Evolutionary conservation across 2,888 invertebrate species (phyloP).

Genomic region (Biston stratarius): DNA sequence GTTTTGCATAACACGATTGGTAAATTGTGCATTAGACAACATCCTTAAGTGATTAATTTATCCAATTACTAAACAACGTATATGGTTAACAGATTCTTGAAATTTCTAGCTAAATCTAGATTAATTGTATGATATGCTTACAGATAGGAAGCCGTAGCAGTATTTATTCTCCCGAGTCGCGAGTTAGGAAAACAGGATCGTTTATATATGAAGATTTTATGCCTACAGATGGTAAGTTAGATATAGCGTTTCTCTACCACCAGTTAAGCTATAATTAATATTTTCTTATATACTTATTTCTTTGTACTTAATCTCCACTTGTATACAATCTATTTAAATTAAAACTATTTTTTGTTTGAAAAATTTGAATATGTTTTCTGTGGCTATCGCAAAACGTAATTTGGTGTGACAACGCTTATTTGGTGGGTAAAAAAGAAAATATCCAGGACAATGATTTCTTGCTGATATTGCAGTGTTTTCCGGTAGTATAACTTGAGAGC

Average conservation of each 20-base stretch:
- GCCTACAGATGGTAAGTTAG: conserved; percentile 97
- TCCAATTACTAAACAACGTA: conserved; percentile 14
- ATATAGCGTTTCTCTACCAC: neutral
- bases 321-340: no score
- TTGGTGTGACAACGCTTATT: no score
- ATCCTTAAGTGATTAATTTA: conserved; percentile 15
- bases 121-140: conserved; percentile 36
- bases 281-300: neutral
- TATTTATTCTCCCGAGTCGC: conserved; percentile 98
- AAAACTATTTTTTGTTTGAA: no score
- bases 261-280: no score
- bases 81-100: neutral
- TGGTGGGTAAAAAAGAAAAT: no score
- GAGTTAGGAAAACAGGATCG: conserved; percentile 98
- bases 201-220: conserved; percentile 99
- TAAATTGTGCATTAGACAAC: conserved; percentile 9
- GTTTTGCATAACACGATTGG: no score
- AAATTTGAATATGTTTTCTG: no score
- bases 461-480: no score
- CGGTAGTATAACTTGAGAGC: no score
- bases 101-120: neutral
- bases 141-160: conserved; percentile 99
- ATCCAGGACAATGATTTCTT: no score
- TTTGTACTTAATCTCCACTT: neutral
- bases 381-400: no score